A percentile compares a stretch with the other conserved stretches of the same genome.
These are phyloP conservation scores for Patella vulgata DNA, from an alignment of 1,140 invertebrate species.

Conservation along the genomic window DNA sequence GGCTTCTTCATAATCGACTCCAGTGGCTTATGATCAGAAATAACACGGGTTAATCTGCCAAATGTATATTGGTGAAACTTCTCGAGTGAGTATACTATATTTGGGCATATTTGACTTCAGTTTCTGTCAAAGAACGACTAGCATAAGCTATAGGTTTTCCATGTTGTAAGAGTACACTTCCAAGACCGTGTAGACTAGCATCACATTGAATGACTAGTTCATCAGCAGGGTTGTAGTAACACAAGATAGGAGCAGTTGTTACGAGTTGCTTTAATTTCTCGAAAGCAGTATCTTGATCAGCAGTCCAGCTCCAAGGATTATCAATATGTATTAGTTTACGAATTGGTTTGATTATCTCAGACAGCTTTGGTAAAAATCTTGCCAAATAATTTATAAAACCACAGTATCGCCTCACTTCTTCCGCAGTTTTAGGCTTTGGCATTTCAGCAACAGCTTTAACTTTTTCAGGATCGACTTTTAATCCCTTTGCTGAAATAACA, in stretches of 20 bases:
- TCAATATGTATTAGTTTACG: conserved; percentile 7
- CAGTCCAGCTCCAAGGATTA: neutral
- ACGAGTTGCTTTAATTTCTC: conserved; percentile 7
- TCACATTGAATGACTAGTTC: conserved; percentile 8
- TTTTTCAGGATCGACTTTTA: conserved; percentile 61
- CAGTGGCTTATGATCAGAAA: conserved; percentile 3
- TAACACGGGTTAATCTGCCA: conserved; percentile 26
- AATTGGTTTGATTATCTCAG: neutral
- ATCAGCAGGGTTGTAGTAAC: conserved; percentile 8
- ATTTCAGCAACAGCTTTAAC: conserved; percentile 52
- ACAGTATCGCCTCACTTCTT: conserved; percentile 24
- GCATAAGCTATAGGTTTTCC: conserved; percentile 64
- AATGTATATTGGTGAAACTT: conserved; percentile 63
- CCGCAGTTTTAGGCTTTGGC: conserved; percentile 40
- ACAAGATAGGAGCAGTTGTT: conserved; percentile 1
- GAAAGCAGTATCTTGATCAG: conserved; percentile 3
- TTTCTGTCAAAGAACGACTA: conserved; percentile 60
- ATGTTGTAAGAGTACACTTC: conserved; percentile 64
- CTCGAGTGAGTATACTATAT: too few species aligned
- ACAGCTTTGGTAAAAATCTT: conserved; percentile 10
- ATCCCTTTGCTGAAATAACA: conserved; percentile 47
- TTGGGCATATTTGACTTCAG: conserved; percentile 66
- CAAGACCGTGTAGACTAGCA: conserved; percentile 53
- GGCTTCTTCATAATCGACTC: too few species aligned
- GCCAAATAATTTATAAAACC: conserved; percentile 31